phyloP scores from a whole-genome alignment of 2,797 vertebrate genomes.

The Gadopsis marmoratus region DNA sequence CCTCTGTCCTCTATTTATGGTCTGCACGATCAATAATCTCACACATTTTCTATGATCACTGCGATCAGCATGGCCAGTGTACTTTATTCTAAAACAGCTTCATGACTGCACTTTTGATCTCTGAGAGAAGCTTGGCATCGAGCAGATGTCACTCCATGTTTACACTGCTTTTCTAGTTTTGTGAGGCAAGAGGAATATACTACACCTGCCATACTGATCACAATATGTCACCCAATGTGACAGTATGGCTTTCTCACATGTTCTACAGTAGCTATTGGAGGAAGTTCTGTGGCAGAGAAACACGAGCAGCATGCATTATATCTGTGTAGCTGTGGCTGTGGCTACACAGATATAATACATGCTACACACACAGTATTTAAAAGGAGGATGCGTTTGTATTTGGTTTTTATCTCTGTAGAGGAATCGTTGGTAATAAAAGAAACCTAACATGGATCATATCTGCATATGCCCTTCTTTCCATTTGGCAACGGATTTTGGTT shows the following conservation, averaged over 20 bases:
- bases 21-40: not conserved
- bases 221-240: constrained; percentile 12
- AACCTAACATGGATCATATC: not conserved
- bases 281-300: not conserved
- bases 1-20: not conserved
- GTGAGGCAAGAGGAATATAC: constrained; percentile 3
- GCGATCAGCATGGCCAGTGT: not conserved
- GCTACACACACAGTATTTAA: not conserved
- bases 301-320: not conserved
- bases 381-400: not conserved
- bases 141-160: constrained; percentile 7
- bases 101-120: not conserved
- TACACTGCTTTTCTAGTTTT: constrained; percentile 3
- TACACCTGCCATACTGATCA: constrained; percentile 16
- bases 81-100: constrained; percentile 10
- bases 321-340: constrained; percentile 9
- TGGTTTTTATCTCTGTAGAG: not conserved
- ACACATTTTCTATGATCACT: not conserved
- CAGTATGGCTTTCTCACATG: not conserved
- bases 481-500: not conserved
- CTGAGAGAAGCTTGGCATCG: not conserved
- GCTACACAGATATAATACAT: too few relatives aligned
- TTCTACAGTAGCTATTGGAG: not conserved
- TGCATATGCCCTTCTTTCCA: not conserved
- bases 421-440: not conserved